Evolutionary conservation across 2,113 vertebrate genomes (phyloP).

Genomic region (Irena cyanogastra): DNA sequence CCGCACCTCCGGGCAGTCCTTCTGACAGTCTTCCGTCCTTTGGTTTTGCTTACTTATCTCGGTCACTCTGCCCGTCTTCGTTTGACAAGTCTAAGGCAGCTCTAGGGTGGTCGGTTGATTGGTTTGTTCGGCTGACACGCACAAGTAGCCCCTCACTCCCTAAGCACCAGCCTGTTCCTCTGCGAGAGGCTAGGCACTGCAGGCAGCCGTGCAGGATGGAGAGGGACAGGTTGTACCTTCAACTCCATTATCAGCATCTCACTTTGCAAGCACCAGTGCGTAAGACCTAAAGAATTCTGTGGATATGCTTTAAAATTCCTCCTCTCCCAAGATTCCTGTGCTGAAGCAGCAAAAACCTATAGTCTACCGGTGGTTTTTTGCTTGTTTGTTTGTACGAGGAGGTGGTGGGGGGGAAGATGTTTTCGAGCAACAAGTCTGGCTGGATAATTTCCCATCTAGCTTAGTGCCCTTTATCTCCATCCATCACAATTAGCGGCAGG

Average conservation of each 20-base stretch:
- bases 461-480: neutral
- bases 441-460: neutral
- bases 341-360: neutral
- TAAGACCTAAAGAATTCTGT: neutral
- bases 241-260: neutral
- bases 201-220: neutral
- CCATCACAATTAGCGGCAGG: neutral
- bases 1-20: neutral
- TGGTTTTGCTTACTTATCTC: neutral
- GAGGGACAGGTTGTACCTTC: neutral
- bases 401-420: accelerated
- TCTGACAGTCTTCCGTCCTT: neutral
- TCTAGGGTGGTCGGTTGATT: accelerated
- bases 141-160: neutral
- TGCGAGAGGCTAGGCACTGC: neutral
- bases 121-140: neutral
- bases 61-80: neutral
- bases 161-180: accelerated
- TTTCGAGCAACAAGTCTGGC: neutral
- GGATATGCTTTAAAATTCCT: neutral
- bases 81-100: neutral
- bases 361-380: neutral
- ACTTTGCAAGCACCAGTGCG: neutral
- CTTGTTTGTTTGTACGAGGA: neutral
- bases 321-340: neutral